Evolutionary conservation across 2,888 invertebrate species (phyloP), one percentile per base, ranked within the genome.

Genomic region (Megaustenia siamemsis): DNA sequence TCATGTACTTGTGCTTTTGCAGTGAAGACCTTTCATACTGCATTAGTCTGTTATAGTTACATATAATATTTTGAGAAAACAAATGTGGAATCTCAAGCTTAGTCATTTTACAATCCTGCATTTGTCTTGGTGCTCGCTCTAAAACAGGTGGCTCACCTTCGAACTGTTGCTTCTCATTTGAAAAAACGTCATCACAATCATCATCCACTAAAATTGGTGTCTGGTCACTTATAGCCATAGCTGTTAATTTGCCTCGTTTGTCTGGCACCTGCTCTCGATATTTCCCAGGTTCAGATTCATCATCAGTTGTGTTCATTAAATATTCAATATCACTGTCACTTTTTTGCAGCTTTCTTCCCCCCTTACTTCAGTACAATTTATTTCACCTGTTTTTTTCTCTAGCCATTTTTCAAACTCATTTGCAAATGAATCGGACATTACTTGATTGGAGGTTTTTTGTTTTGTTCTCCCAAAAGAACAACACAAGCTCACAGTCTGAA

Each of bases 131-230:
- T 21, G 53, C 82, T 68, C 73, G 82, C 38, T 82, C 73, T 32
- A 82, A 68, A 35, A 82, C 43, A 24, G 82, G 82, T n/a, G 82
- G 82, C 28, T 82, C 82, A 73, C 73, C 82, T 32, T 69, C 80
- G 73, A 56, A 82, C 38, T 82, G 56, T 15, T 82, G 43, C 24
- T 73, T 78, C 43, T n/a, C 28, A 63, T 38, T 63, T 18, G 28
- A 18, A 78, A 63, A 40, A 18, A 32, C 15, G 24, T 75, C 49
- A 63, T 63, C 32, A 60, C 40, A 75, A 53, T 82, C 82, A 69
- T 81, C 80, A 82, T 82, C 82, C 28, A 82, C 53, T 40, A 82
- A 73, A 40, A 82, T 82, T 28, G 82, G 82, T 28, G 82, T 73
- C 12, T 28, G 49, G 15, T 73, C 71, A 60, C 32, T 56, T 6